Evolutionary conservation across 1,140 invertebrate genomes (phyloP).

Genomic region (Penaeus chinensis): DNA sequence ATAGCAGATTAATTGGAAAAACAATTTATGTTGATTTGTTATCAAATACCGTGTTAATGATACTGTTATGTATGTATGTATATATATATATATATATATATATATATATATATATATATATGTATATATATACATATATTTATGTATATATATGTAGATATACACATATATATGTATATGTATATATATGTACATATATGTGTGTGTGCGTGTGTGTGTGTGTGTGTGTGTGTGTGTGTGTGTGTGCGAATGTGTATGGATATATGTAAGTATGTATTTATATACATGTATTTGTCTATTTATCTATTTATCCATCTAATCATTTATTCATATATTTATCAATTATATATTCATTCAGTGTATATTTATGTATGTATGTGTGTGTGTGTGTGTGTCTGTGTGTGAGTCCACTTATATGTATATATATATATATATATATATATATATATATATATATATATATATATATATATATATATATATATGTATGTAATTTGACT

Average conservation of each 20-base stretch:
- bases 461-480: not conserved
- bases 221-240: no score
- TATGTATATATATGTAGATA: no score
- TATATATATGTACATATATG: no score
- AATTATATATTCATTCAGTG: not conserved
- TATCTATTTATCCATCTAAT: not conserved
- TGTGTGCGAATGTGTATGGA: not conserved
- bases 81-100: no score
- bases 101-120: no score
- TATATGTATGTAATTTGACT: not conserved
- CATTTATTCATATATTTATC: not conserved
- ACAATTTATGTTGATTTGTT: no score
- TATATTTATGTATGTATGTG: not conserved
- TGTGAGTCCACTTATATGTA: not conserved
- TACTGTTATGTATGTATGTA: no score
- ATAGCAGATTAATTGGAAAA: no score
- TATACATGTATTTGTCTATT: not conserved
- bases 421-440: conserved; percentile 19
- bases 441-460: not conserved
- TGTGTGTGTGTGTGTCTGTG: not conserved
- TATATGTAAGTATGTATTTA: conserved; percentile 22
- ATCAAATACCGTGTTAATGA: no score
- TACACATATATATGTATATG: no score
- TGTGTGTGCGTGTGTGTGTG: no score
- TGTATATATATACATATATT: no score